These are phyloP conservation scores for Abrostola tripartita DNA, from an alignment of 2,888 invertebrate species.

Conservation along the genomic window DNA sequence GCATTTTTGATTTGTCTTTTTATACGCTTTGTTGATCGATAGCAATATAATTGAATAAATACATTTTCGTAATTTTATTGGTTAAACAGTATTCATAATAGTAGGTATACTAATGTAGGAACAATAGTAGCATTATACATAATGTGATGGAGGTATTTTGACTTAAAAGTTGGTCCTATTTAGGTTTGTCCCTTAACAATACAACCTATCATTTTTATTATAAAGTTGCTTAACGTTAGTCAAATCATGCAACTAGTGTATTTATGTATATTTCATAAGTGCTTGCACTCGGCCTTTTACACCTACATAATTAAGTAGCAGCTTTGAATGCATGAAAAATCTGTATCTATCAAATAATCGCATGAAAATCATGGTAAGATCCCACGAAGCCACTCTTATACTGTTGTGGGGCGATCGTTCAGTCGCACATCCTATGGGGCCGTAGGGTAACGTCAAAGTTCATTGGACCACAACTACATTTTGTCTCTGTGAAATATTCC, in stretches of 20 bases:
- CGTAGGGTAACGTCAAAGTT: constrained; percentile 61
- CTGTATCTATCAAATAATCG: constrained; percentile 51
- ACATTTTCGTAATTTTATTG: constrained; percentile 4
- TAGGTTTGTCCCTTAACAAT: too few species aligned
- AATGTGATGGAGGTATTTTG: too few species aligned
- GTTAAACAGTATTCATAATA: background rate
- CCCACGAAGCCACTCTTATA: constrained; percentile 62
- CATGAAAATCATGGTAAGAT: constrained; percentile 65
- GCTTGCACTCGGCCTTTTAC: background rate
- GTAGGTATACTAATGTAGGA: background rate
- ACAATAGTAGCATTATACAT: too few species aligned
- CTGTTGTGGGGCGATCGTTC: constrained; percentile 65
- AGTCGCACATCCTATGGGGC: constrained; percentile 76
- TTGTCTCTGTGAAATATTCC: constrained; percentile 61
- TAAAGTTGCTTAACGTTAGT: too few species aligned
- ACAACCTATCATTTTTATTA: too few species aligned
- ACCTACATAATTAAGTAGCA: background rate
- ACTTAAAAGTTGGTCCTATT: too few species aligned
- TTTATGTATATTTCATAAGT: too few species aligned
- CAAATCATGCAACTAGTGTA: too few species aligned
- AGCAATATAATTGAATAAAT: constrained; percentile 59
- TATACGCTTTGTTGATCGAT: constrained; percentile 72
- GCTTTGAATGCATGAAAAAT: constrained; percentile 9
- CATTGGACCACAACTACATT: constrained; percentile 68
- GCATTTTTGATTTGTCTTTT: constrained; percentile 82